Base-by-base conservation (phyloP, 2,113 vertebrate genomes). In the Tupaia chinensis region DNA sequence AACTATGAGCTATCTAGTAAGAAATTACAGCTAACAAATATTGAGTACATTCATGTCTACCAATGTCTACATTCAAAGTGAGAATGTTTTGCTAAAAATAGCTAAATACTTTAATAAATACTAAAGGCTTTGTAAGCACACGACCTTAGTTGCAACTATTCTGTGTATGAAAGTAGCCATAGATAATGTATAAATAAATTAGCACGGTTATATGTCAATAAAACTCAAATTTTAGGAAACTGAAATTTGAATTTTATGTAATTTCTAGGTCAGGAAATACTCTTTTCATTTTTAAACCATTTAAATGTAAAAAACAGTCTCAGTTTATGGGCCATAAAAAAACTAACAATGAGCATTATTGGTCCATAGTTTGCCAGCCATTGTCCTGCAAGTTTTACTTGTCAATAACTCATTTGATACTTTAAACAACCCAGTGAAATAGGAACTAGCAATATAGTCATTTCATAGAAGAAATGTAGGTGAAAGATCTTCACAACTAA, bases 231-330 rank as follows among this genome's bases (percentile, higher is more conserved):
- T 82, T 96, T 10, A 76, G 10, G 53, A 88, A 54, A 91, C 12
- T 76, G 2, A 93, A 66, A 95, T 89, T 86, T 91, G 23, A 96
- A 85, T 89, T 96, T 82, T 9, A 23, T 91, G 63, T 76, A n/a
- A 82, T 82, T 89, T 95, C 79, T 13, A 70, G 70, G 34, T 87
- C n/a, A 77, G 23, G 23, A 95, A 96, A 83, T 56, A 95, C 19
- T 56, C 25, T 23, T 95, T 93, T 90, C n/a, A 56, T 92, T 92
- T 84, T 77, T 56, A 92, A 96, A 78, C 12, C 23, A 87, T 54
- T 93, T 82, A 58, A 92, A 60, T 76, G 9, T 3, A 56, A 92
- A 93, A 90, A 16, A 13, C 13, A 85, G 77, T 60, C n/a, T 88
- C 86, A 82, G 70, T 7, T 83, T 17, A 44, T 66, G 6, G 3